Conservation (phyloP, 2,797 vertebrate species). For the Fistularia tabacaria region DNA sequence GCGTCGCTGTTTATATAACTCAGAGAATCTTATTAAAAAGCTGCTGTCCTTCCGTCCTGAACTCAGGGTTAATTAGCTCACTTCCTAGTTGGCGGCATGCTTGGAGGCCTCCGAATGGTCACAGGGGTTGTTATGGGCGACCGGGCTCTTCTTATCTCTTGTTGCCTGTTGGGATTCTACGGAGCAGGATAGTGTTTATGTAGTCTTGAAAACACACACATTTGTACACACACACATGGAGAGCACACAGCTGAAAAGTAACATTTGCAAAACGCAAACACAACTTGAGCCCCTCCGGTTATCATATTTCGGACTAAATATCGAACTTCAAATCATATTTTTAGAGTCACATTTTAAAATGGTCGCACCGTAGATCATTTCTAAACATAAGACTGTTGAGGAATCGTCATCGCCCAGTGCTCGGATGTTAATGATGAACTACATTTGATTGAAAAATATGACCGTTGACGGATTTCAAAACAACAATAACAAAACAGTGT, state of each 20-base stretch:
- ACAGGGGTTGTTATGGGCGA: constrained; percentile 52
- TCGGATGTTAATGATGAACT: too few relatives aligned
- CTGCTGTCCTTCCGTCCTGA: constrained; percentile 57
- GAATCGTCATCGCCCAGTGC: too few relatives aligned
- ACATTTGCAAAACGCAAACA: too few relatives aligned
- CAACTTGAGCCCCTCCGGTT: too few relatives aligned
- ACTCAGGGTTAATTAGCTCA: constrained; percentile 73
- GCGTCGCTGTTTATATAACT: constrained; percentile 67
- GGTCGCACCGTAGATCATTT: too few relatives aligned
- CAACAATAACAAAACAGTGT: too few relatives aligned
- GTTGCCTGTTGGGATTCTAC: constrained; percentile 48
- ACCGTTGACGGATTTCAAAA: too few relatives aligned
- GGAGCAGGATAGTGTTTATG: constrained; percentile 54
- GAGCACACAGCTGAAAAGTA: neutral
- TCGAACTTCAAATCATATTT: too few relatives aligned
- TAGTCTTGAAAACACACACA: constrained; percentile 28
- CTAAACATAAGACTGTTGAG: too few relatives aligned
- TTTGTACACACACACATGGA: constrained; percentile 5
- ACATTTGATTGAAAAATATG: too few relatives aligned
- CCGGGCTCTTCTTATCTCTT: constrained; percentile 55
- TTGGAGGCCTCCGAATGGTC: constrained; percentile 56
- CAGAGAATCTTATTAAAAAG: constrained; percentile 73
- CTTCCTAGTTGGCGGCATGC: constrained; percentile 63
- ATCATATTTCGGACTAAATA: too few relatives aligned
- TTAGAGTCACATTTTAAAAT: too few relatives aligned